phyloP scores from a whole-genome alignment of 1,140 invertebrate genomes.

The Leptopilina clavipes region DNA sequence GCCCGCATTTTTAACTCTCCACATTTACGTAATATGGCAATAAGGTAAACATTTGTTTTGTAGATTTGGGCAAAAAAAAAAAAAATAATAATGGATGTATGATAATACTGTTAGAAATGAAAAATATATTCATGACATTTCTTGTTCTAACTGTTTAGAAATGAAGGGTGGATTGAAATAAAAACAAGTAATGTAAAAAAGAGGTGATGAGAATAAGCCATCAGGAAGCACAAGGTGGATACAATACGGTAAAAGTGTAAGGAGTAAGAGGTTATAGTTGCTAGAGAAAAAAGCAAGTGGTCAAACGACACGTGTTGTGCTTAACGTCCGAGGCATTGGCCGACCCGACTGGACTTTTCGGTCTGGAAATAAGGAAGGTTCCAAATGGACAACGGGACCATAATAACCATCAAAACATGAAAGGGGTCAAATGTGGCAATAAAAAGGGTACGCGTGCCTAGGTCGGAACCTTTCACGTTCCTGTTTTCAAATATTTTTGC shows the following conservation, averaged over 20 bases:
- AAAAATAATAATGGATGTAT: background rate
- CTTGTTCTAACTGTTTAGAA: background rate
- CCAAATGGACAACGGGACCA: constrained; percentile 43
- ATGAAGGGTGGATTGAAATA: background rate
- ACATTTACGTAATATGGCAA: background rate
- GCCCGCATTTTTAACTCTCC: background rate
- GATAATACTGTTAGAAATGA: constrained; percentile 28
- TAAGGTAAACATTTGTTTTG: background rate
- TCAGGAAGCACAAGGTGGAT: background rate
- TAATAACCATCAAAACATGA: constrained; percentile 37
- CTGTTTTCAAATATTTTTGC: constrained; percentile 35
- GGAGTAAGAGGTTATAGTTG: background rate
- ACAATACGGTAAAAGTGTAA: constrained; percentile 3
- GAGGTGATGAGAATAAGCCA: constrained; percentile 20
- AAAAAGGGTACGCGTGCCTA: constrained; percentile 46
- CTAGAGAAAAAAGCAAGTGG: constrained; percentile 37
- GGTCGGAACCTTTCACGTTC: constrained; percentile 35
- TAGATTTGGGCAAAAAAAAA: no score
- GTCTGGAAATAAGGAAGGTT: constrained; percentile 39
- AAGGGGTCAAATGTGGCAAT: constrained; percentile 44
- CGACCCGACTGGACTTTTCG: constrained; percentile 40
- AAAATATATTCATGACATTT: background rate
- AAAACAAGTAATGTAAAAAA: background rate
- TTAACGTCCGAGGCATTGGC: constrained; percentile 40
- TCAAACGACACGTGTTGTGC: constrained; percentile 47